A percentile compares a stretch with the other conserved stretches of the same genome.
Evolutionary conservation across 1,140 invertebrate species (phyloP).

Genomic region (Philotrypesis tridentata): DNA sequence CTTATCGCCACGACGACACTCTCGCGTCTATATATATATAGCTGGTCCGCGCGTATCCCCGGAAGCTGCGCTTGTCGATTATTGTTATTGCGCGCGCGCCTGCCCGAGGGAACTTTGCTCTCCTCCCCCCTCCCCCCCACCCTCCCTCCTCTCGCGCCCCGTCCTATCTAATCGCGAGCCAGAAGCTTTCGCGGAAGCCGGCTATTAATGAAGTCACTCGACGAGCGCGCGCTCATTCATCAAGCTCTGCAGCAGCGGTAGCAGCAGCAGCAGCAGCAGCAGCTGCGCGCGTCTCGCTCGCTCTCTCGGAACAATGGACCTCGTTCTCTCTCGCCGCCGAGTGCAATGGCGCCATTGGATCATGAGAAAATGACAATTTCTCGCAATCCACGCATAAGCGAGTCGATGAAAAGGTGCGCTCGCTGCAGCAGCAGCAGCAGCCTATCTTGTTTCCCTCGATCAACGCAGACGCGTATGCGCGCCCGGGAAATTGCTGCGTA

Average conservation of each 20-base stretch:
- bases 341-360: not conserved
- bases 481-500: not conserved
- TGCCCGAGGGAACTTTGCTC: not conserved
- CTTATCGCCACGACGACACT: constrained; percentile 33
- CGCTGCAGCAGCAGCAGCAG: too few relatives aligned
- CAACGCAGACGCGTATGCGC: too few relatives aligned
- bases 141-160: not conserved
- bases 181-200: constrained; percentile 42
- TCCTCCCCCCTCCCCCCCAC: not conserved
- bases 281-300: not conserved
- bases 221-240: constrained; percentile 8
- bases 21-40: constrained; percentile 13
- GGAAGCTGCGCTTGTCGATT: constrained; percentile 24
- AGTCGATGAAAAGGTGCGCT: too few relatives aligned
- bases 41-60: constrained; percentile 1
- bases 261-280: too few relatives aligned
- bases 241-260: too few relatives aligned
- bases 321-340: not conserved
- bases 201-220: constrained; percentile 47
- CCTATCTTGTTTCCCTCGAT: too few relatives aligned
- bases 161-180: constrained; percentile 41
- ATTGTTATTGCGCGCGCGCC: not conserved
- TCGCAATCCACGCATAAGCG: not conserved
- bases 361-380: not conserved
- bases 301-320: constrained; percentile 15